Conservation (phyloP, 2,113 vertebrate species). For the Brevimyrus niger region DNA sequence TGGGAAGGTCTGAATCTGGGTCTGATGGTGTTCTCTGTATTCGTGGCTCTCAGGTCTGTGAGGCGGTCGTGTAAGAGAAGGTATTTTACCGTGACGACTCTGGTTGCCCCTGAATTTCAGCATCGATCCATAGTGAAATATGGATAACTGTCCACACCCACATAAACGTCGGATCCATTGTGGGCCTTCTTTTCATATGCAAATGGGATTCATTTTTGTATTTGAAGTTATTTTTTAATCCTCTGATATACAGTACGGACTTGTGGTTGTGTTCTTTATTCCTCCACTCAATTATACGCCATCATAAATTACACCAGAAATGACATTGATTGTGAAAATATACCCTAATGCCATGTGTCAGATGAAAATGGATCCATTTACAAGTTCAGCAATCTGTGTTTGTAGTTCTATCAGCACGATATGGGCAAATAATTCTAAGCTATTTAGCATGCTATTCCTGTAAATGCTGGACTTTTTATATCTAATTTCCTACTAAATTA, state of each 20-base stretch:
- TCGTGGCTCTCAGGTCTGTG: neutral
- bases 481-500: constrained; percentile 56
- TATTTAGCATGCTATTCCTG: constrained; percentile 46
- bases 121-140: constrained; percentile 25
- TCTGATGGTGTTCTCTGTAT: neutral
- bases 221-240: neutral
- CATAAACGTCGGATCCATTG: neutral
- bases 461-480: constrained; percentile 45
- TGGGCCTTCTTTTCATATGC: neutral
- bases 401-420: constrained; percentile 20
- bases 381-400: neutral
- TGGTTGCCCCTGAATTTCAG: constrained; percentile 30
- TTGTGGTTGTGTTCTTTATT: neutral
- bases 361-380: neutral
- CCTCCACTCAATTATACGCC: neutral
- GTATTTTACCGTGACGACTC: constrained; percentile 30
- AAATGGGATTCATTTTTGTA: neutral
- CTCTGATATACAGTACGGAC: neutral
- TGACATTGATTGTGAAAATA: neutral
- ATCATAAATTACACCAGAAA: neutral
- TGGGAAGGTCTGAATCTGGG: constrained; percentile 18
- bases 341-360: neutral
- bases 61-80: constrained; percentile 13
- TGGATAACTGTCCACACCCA: neutral
- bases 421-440: constrained; percentile 49